Conservation (phyloP, 2,797 vertebrate genomes). For the Acipenser ruthenus region DNA sequence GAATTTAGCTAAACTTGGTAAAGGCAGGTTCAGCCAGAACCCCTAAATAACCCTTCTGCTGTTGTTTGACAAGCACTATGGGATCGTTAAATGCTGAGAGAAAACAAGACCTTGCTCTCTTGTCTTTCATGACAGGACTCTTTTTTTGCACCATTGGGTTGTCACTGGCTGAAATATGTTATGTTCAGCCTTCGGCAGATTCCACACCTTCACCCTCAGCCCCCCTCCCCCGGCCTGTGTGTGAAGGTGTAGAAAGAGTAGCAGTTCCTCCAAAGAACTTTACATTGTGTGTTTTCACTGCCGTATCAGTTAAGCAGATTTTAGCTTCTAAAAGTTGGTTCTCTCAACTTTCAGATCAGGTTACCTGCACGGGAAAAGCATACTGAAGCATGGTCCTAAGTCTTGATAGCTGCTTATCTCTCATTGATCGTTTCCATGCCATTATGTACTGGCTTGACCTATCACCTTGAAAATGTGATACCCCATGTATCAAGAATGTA, state of each 20-base stretch:
- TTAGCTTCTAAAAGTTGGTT: too few relatives aligned
- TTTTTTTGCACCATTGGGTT: slow-evolving; percentile 22
- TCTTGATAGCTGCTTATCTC: too few relatives aligned
- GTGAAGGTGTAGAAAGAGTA: neutral
- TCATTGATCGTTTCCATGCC: too few relatives aligned
- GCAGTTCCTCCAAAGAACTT: neutral
- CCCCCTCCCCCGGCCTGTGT: neutral
- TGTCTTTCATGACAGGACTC: slow-evolving; percentile 2
- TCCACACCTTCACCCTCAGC: slow-evolving; percentile 15
- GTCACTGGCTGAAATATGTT: slow-evolving; percentile 28
- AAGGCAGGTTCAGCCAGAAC: neutral
- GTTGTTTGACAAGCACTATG: slow-evolving; percentile 5
- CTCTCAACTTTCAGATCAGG: too few relatives aligned
- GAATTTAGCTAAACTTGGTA: too few relatives aligned
- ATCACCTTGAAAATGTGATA: too few relatives aligned
- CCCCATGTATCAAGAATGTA: too few relatives aligned
- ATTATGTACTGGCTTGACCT: too few relatives aligned
- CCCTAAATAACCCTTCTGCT: neutral
- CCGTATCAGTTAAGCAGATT: too few relatives aligned
- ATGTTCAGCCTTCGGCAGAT: slow-evolving; percentile 1
- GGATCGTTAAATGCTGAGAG: neutral
- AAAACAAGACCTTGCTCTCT: neutral
- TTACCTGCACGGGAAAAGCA: too few relatives aligned
- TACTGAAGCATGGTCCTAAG: too few relatives aligned
- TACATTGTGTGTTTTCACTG: too few relatives aligned